phyloP scores from a whole-genome alignment of 2,113 vertebrate genomes.

The Triplophysa rosa region DNA sequence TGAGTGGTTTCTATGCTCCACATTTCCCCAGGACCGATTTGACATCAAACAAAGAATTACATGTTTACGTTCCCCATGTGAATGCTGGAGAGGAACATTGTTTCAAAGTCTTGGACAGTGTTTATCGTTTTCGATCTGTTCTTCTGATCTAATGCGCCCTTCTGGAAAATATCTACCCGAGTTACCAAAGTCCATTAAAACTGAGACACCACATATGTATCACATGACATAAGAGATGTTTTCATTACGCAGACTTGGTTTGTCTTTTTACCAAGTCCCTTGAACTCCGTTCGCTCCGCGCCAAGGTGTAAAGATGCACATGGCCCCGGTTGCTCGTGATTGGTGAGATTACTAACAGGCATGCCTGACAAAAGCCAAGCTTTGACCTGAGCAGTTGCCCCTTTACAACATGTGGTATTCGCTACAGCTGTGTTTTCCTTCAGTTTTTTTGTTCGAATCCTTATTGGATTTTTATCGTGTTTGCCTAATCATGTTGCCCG shows the following conservation, averaged over 20 bases:
- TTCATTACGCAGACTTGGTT: slow-evolving; percentile 42
- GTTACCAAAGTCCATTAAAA: slow-evolving; percentile 44
- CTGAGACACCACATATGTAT: slow-evolving; percentile 45
- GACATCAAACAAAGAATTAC: slow-evolving; percentile 68
- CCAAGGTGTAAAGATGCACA: slow-evolving; percentile 54
- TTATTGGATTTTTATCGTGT: slow-evolving; percentile 75
- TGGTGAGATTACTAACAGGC: slow-evolving; percentile 52
- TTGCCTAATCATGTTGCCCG: slow-evolving; percentile 66
- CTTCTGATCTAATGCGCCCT: slow-evolving; percentile 54
- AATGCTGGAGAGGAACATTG: slow-evolving; percentile 60
- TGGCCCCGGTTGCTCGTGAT: slow-evolving; percentile 22
- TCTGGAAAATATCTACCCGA: slow-evolving; percentile 45
- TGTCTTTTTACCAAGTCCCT: slow-evolving; percentile 40
- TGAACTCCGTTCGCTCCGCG: slow-evolving; percentile 35
- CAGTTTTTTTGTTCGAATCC: slow-evolving; percentile 57
- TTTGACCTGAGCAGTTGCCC: slow-evolving; percentile 59
- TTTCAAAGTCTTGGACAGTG: slow-evolving; percentile 62
- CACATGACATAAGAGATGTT: slow-evolving; percentile 41
- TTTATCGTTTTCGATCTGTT: slow-evolving; percentile 68
- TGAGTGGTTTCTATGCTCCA: slow-evolving; percentile 59
- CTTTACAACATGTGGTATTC: slow-evolving; percentile 70
- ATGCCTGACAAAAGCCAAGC: slow-evolving; percentile 47
- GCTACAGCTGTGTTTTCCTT: slow-evolving; percentile 72
- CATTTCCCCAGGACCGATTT: slow-evolving; percentile 53
- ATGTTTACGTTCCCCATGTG: slow-evolving; percentile 69